Conservation (phyloP, 2,888 invertebrate genomes). For the Cetonia aurata region DNA sequence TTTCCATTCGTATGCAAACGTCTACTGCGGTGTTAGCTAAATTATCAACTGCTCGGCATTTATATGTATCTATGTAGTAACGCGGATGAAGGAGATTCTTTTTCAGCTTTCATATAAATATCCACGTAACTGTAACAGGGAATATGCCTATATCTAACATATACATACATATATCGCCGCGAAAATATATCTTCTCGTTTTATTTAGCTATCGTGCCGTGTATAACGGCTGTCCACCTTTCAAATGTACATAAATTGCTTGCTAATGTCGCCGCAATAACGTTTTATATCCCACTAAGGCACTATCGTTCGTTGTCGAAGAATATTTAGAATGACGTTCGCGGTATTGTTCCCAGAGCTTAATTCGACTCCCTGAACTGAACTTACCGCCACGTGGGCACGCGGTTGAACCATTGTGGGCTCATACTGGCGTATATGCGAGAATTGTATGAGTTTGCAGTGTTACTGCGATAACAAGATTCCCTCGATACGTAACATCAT, state of each 20-base stretch:
- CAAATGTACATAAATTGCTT: conserved; percentile 23
- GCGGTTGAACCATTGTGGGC: conserved; percentile 10
- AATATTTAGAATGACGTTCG: conserved; percentile 23
- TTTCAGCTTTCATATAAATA: too few relatives aligned
- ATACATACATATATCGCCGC: too few relatives aligned
- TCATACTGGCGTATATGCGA: not conserved
- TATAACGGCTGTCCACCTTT: conserved; percentile 24
- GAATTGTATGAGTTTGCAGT: conserved; percentile 19
- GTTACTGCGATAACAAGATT: conserved; percentile 22
- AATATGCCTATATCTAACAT: too few relatives aligned
- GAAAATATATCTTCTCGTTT: too few relatives aligned
- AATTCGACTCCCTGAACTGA: conserved; percentile 20
- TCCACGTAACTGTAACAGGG: too few relatives aligned
- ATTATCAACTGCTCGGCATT: too few relatives aligned
- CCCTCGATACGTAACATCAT: conserved; percentile 7
- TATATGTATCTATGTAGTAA: too few relatives aligned
- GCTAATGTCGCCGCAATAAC: conserved; percentile 25
- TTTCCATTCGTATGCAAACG: too few relatives aligned
- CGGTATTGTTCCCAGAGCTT: conserved; percentile 19
- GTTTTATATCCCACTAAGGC: conserved; percentile 23
- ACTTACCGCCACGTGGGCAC: conserved; percentile 27
- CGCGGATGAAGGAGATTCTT: too few relatives aligned
- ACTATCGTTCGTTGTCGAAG: conserved; percentile 19
- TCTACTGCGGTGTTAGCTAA: too few relatives aligned
- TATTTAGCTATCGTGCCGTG: conserved; percentile 17